Conservation (phyloP, 2,888 invertebrate species). For the Protodeltote pygarga region DNA sequence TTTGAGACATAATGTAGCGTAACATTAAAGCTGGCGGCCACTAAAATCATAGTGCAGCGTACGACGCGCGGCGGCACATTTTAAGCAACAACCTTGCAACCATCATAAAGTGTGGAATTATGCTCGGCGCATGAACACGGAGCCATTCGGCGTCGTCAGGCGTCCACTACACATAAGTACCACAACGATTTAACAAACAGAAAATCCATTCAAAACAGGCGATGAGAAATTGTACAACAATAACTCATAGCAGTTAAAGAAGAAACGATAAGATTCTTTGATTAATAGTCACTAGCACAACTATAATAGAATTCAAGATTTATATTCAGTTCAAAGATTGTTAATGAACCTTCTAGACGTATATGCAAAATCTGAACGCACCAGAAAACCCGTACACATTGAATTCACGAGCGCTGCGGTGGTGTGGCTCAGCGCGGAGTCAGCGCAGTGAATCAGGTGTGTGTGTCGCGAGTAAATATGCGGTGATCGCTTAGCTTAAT, state of each 20-base stretch:
- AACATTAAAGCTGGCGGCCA: slow-evolving; percentile 29
- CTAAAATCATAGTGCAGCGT: slow-evolving; percentile 26
- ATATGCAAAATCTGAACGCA: not conserved
- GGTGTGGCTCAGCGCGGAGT: slow-evolving; percentile 30
- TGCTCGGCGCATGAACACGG: slow-evolving; percentile 21
- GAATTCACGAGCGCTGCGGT: slow-evolving; percentile 1
- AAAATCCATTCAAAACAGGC: no score
- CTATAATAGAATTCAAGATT: no score
- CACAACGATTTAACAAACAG: no score
- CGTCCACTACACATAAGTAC: no score
- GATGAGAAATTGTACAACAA: no score
- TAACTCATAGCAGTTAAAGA: no score
- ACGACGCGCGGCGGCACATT: slow-evolving; percentile 16
- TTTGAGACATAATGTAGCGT: slow-evolving; percentile 24
- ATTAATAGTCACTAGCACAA: no score
- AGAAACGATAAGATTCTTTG: no score
- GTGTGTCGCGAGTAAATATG: slow-evolving; percentile 47
- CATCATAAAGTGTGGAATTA: slow-evolving; percentile 44
- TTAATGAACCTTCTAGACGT: not conserved
- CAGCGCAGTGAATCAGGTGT: slow-evolving; percentile 29
- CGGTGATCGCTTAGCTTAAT: slow-evolving; percentile 66
- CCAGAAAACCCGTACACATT: slow-evolving; percentile 11
- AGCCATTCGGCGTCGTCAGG: not conserved
- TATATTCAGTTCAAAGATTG: no score
- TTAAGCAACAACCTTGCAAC: slow-evolving; percentile 39